Evolutionary conservation across 2,888 invertebrate species (phyloP).

Genomic region (Xanthia icteritia): DNA sequence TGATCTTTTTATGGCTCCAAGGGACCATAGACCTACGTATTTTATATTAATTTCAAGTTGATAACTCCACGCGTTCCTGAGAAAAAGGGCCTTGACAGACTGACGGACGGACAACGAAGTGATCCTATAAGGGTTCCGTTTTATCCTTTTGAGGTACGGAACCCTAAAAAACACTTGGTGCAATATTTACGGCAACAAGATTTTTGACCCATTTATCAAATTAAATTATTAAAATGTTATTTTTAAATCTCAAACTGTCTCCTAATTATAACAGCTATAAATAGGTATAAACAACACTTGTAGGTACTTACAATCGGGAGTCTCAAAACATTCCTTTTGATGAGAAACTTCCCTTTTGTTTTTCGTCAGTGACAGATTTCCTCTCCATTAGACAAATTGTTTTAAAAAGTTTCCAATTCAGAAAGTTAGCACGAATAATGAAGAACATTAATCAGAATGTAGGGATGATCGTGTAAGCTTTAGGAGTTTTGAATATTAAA

Average conservation of each 20-base stretch:
- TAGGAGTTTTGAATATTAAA: constrained; percentile 49
- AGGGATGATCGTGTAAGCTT: constrained; percentile 59
- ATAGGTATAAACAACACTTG: constrained; percentile 18
- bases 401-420: constrained; percentile 79
- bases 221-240: too few species aligned
- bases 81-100: too few species aligned
- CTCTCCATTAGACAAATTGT: constrained; percentile 82
- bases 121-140: too few species aligned
- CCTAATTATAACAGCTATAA: constrained; percentile 28
- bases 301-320: constrained; percentile 35
- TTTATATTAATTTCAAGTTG: too few species aligned
- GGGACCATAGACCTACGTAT: too few species aligned
- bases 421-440: constrained; percentile 73
- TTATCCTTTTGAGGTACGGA: too few species aligned
- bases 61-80: too few species aligned
- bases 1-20: too few species aligned
- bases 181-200: too few species aligned
- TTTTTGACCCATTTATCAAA: too few species aligned
- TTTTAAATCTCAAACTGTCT: too few species aligned
- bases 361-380: constrained; percentile 78
- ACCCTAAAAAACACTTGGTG: not conserved
- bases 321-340: constrained; percentile 74
- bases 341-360: constrained; percentile 78
- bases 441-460: constrained; percentile 72
- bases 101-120: too few species aligned